Evolutionary conservation across 2,888 invertebrate genomes (phyloP).

Genomic region (Caradrina kadenii): DNA sequence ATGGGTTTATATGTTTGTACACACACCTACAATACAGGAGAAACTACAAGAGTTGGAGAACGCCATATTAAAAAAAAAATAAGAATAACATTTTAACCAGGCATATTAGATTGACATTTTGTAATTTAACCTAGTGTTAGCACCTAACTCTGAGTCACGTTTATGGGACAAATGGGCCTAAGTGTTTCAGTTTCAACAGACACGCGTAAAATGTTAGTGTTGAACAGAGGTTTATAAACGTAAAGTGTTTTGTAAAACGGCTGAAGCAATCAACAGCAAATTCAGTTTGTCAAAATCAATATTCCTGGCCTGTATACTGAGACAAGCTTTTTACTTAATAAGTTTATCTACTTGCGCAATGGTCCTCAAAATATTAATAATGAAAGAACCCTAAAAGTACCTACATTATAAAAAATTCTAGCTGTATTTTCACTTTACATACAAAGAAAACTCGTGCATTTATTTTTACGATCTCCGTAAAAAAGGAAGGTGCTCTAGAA

Average conservation of each 20-base stretch:
- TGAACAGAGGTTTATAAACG: constrained; percentile 20
- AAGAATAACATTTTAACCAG: no score
- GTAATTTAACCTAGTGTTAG: no score
- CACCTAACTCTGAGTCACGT: no score
- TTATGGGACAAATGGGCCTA: background rate
- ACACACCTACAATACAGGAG: no score
- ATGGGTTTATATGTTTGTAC: no score
- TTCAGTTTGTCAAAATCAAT: constrained; percentile 3
- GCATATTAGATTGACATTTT: no score
- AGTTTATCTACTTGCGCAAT: background rate
- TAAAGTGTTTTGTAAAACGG: constrained; percentile 17
- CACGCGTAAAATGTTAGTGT: constrained; percentile 43
- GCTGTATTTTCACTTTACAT: constrained; percentile 62
- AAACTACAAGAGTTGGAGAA: no score
- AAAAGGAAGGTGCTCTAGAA: constrained; percentile 60
- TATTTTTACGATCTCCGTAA: constrained; percentile 65
- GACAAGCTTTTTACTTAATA: constrained; percentile 56
- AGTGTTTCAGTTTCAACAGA: constrained; percentile 51
- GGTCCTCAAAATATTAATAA: constrained; percentile 44
- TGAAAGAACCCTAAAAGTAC: constrained; percentile 58
- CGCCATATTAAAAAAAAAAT: no score
- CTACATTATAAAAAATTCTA: constrained; percentile 57
- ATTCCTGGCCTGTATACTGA: constrained; percentile 9
- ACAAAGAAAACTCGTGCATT: constrained; percentile 63
- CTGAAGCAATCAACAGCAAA: constrained; percentile 11